Percentiles rank a stretch among this genome's conserved stretches.
phyloP scores from a whole-genome alignment of 2,797 vertebrate genomes.

The Poeciliopsis gracilis region DNA sequence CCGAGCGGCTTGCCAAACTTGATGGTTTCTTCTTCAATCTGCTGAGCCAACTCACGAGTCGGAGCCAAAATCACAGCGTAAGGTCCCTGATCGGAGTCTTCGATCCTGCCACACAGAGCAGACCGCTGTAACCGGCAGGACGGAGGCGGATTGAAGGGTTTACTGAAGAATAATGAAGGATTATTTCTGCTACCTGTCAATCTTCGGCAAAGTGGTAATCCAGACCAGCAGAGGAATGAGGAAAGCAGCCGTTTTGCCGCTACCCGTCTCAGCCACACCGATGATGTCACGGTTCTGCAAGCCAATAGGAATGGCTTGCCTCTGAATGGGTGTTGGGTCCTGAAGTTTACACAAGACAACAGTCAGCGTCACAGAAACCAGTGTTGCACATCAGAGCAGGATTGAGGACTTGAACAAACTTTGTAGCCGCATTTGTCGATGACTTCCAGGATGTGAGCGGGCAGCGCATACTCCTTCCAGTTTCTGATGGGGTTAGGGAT shows the following conservation, averaged over 20 bases:
- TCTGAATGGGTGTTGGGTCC: constrained; percentile 98
- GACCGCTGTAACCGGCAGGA: neutral
- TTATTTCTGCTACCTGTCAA: constrained; percentile 85
- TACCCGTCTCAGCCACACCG: constrained; percentile 96
- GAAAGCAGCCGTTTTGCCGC: constrained; percentile 97
- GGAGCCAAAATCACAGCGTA: constrained; percentile 97
- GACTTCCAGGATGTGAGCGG: constrained; percentile 95
- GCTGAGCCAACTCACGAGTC: constrained; percentile 96
- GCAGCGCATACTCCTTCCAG: constrained; percentile 95
- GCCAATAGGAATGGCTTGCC: constrained; percentile 97
- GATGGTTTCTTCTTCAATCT: constrained; percentile 98
- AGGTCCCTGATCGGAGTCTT: constrained; percentile 96
- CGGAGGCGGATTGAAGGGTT: neutral
- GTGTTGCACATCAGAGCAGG: neutral
- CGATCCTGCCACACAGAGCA: constrained; percentile 81
- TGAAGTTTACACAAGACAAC: constrained; percentile 44
- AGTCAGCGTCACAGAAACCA: neutral
- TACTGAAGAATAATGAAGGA: neutral
- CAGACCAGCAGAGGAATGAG: constrained; percentile 95
- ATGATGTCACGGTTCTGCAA: constrained; percentile 99
- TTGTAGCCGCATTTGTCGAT: constrained; percentile 99
- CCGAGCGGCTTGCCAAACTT: constrained; percentile 97
- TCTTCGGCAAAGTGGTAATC: constrained; percentile 98
- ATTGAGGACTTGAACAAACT: constrained; percentile 68
- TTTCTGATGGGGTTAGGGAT: constrained; percentile 98